Evolutionary conservation across 2,888 invertebrate genomes (phyloP), one percentile per base, ranked within the genome.

Genomic region (Pyrgus malvae): DNA sequence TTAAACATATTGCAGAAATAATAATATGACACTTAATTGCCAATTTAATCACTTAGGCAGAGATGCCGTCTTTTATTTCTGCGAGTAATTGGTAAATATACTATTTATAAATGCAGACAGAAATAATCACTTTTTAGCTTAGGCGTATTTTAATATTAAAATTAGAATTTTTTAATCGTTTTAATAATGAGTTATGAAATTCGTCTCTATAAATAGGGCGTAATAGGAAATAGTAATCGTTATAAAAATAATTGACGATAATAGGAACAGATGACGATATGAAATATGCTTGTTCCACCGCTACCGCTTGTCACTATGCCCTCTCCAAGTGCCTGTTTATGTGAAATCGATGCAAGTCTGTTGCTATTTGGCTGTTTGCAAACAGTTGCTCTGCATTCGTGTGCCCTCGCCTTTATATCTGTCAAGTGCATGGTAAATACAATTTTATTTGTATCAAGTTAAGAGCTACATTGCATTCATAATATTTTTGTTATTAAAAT

Each of bases 341-440:
- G 90, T 82, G 88, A 88, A 89, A 90, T 90, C 89, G 89, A 90
- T 90, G 90, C 84, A 79, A 59, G 73, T 69, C 73, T 89, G 89
- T 89, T 90, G 69, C 73, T 88, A 89, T 89, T 90, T 84, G 87
- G 69, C 73, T 89, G 89, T 89, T 90, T 84, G 87, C 87, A 89
- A 90, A 90, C 89, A 84, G 53, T 38, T 16, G 48, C 80, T 67
- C 58, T 66, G 65, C 65, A 64, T 56, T 38, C 29, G 44, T 53
- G 53, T 46, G 31, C 38, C 11, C 38, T 14, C 23, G 37, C 11
- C 53, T 55, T 61, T 42, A 59, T 55, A 65, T 60, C 63, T 68
- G 67, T 68, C 65, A 67, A 59, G 38, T 53, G 45, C 53, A 53
- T 5, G 31, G 21, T 23, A 46, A 53, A 53, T 23, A 23, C 37